These are phyloP conservation scores for Stictocephala bisonia DNA, from an alignment of 2,888 invertebrate species.

Conservation along the genomic window DNA sequence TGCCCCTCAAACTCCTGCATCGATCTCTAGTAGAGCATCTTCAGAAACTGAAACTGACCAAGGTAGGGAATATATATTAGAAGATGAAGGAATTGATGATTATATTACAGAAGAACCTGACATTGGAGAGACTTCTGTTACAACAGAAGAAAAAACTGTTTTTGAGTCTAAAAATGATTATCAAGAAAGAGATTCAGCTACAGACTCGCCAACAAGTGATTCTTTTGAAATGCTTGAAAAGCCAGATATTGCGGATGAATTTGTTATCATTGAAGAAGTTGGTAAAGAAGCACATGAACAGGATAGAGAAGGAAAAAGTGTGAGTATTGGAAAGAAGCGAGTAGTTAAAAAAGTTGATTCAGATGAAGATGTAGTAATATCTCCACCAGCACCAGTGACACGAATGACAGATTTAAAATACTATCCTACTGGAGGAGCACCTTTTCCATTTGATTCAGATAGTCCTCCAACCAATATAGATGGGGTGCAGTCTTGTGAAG, in stretches of 20 bases:
- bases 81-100: constrained; percentile 70
- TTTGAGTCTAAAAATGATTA: constrained; percentile 67
- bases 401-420: constrained; percentile 67
- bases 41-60: constrained; percentile 71
- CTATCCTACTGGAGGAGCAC: constrained; percentile 64
- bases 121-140: constrained; percentile 69
- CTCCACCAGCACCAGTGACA: constrained; percentile 73
- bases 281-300: constrained; percentile 87
- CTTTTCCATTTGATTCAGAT: constrained; percentile 76
- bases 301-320: constrained; percentile 85
- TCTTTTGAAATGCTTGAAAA: constrained; percentile 90
- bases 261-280: constrained; percentile 89
- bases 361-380: constrained; percentile 77
- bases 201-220: constrained; percentile 82
- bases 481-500: constrained; percentile 56
- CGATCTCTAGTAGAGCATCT: constrained; percentile 74
- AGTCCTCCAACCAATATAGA: constrained; percentile 67
- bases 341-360: constrained; percentile 75
- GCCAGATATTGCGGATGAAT: constrained; percentile 87
- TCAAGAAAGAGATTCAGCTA: constrained; percentile 65
- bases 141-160: constrained; percentile 71
- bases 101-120: constrained; percentile 69
- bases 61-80: constrained; percentile 72
- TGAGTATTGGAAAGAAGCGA: constrained; percentile 71
- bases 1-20: constrained; percentile 72